These are phyloP conservation scores for Gadopsis bispinosus DNA, from an alignment of 2,797 vertebrate species.

Conservation along the genomic window DNA sequence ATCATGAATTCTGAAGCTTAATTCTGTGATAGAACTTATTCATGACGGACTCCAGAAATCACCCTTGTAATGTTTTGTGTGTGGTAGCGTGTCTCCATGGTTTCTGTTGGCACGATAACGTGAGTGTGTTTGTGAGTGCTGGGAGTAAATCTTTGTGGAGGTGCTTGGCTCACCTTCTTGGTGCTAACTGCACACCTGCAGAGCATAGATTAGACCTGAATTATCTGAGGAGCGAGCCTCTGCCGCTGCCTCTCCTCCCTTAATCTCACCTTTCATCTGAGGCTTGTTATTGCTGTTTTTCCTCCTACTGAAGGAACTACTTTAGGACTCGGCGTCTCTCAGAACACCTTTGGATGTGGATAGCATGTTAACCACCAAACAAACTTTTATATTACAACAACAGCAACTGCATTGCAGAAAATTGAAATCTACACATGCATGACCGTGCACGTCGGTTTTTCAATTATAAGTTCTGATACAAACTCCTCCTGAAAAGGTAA, in stretches of 20 bases:
- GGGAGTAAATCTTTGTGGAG: conserved; percentile 72
- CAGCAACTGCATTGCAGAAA: conserved; percentile 6
- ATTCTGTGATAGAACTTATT: conserved; percentile 26
- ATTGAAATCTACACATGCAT: not conserved
- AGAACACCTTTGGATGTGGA: conserved; percentile 57
- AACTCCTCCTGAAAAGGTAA: not conserved
- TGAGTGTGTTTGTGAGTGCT: conserved; percentile 13
- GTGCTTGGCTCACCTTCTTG: conserved; percentile 64
- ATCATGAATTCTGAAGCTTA: not conserved
- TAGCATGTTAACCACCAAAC: conserved; percentile 50
- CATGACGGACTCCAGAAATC: conserved; percentile 24
- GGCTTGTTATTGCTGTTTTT: conserved; percentile 77
- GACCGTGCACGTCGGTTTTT: not conserved
- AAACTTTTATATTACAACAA: conserved; percentile 38
- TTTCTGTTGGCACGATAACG: conserved; percentile 58
- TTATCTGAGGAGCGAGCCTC: conserved; percentile 71
- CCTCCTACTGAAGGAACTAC: conserved; percentile 58
- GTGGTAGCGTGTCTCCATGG: conserved; percentile 26
- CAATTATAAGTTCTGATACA: not conserved
- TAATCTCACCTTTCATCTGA: conserved; percentile 81
- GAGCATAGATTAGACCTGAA: conserved; percentile 80
- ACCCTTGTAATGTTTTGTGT: conserved; percentile 27
- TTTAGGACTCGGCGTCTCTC: conserved; percentile 53
- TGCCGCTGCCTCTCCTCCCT: conserved; percentile 58
- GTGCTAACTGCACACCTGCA: conserved; percentile 76